Evolutionary conservation across 2,113 vertebrate genomes (phyloP).

Genomic region (Zosterops lateralis): DNA sequence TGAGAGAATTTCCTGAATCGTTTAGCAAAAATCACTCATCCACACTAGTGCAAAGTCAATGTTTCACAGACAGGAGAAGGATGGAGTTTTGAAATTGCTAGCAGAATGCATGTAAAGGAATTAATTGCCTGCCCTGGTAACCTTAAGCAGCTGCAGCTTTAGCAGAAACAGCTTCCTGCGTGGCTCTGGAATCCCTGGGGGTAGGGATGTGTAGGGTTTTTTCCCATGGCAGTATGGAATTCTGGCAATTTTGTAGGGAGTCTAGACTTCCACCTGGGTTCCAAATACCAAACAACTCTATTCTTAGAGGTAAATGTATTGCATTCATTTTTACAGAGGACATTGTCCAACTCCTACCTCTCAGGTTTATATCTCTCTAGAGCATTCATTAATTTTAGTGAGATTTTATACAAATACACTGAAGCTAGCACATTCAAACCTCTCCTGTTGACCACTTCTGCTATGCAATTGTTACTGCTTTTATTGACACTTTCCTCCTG

Average conservation of each 20-base stretch:
- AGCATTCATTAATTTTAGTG: background rate
- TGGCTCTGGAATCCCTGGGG: background rate
- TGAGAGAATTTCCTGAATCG: background rate
- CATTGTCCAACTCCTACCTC: background rate
- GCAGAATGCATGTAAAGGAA: background rate
- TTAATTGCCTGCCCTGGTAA: background rate
- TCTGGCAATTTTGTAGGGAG: background rate
- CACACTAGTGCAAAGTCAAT: background rate
- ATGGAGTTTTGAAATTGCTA: background rate
- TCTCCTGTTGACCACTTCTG: background rate
- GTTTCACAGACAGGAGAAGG: background rate
- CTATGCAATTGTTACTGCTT: background rate
- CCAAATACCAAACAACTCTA: background rate
- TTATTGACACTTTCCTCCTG: background rate
- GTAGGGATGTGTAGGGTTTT: background rate
- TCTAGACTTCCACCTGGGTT: background rate
- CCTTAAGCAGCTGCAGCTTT: background rate
- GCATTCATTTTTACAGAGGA: background rate
- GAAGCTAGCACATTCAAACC: background rate
- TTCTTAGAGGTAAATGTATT: background rate
- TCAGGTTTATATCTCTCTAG: background rate
- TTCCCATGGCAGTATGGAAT: background rate
- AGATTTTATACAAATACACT: background rate
- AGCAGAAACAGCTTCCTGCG: background rate
- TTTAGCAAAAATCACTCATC: background rate